Base-by-base conservation (phyloP, 2,113 vertebrate genomes). In the Camelus dromedarius region DNA sequence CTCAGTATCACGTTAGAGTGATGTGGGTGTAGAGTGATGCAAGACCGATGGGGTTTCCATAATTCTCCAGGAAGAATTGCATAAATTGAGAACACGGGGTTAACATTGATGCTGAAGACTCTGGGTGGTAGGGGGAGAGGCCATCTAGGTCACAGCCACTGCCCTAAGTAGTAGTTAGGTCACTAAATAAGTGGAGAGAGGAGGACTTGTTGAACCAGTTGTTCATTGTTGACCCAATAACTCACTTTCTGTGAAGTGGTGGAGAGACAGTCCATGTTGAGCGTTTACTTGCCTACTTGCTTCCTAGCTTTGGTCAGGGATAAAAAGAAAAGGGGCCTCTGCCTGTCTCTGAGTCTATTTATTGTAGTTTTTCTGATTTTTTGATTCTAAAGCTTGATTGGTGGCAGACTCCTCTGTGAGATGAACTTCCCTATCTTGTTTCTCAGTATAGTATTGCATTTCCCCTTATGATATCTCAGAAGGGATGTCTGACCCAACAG, bases 381-480 rank as follows among this genome's bases (percentile, higher is more conserved):
- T 94, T 38, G 16, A 13, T 89, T 96, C 96, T 89, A 92, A 93
- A 80, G 75, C 46, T 75, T 88, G 22, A 38, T 48, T 50, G 35
- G 76, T 82, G 35, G 58, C 89, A 91, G 85, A 69, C 60, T 90
- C 46, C 73, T 69, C 94, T 89, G 97, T 94, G 95, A 96, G 96
- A 48, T 32, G 91, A 96, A 73, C 85, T 95, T 54, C 22, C 54
- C 76, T 95, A 82, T 97, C 91, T 88, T 85, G 67, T 97, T 96
- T 94, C 97, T 96, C 35, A 86, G 93, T 77, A 26, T 20, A 72
- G 72, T 88, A 84, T 96, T 88, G 16, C 48, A 35, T 97, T 88
- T 93, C 93, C 82, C 67, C 91, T 96, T 81, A 95, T 19, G 52
- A 52, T 89, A 96, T 97, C 96, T 93, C 91, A 95, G 96, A 84